Evolutionary conservation across 2,113 vertebrate genomes (phyloP).

Genomic region (Pelecanus crispus): DNA sequence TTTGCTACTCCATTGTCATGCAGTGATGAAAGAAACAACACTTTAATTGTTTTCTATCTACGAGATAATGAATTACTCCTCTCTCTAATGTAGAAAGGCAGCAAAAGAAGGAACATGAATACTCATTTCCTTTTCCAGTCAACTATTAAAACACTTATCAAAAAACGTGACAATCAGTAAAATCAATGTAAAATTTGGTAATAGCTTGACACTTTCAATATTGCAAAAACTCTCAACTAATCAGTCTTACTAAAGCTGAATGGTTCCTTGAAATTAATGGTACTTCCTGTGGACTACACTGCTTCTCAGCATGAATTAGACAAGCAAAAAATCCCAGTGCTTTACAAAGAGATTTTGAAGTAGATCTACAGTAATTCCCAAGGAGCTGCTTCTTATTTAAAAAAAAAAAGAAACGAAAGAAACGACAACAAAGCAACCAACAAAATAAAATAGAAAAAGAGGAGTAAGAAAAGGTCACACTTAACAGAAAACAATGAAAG

Average conservation of each 20-base stretch:
- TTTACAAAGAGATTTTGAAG: background rate
- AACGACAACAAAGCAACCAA: background rate
- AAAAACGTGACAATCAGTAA: background rate
- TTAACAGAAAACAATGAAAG: background rate
- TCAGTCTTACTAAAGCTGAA: background rate
- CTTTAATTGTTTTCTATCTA: background rate
- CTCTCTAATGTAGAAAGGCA: background rate
- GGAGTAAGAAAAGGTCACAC: background rate
- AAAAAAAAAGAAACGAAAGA: background rate
- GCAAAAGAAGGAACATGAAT: background rate
- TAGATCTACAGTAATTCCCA: background rate
- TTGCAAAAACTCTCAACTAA: background rate
- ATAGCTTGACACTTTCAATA: background rate
- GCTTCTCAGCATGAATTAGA: background rate
- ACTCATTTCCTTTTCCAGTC: slow-evolving; percentile 12
- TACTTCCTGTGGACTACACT: background rate
- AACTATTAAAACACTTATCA: background rate
- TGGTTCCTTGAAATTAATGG: slow-evolving; percentile 10
- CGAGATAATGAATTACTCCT: background rate
- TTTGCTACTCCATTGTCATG: background rate
- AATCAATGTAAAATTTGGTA: background rate
- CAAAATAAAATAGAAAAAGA: background rate
- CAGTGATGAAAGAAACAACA: background rate
- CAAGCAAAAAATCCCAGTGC: background rate
- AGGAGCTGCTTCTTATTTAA: background rate